phyloP scores from a whole-genome alignment of 2,797 vertebrate genomes.

The Lycodopsis pacificus region DNA sequence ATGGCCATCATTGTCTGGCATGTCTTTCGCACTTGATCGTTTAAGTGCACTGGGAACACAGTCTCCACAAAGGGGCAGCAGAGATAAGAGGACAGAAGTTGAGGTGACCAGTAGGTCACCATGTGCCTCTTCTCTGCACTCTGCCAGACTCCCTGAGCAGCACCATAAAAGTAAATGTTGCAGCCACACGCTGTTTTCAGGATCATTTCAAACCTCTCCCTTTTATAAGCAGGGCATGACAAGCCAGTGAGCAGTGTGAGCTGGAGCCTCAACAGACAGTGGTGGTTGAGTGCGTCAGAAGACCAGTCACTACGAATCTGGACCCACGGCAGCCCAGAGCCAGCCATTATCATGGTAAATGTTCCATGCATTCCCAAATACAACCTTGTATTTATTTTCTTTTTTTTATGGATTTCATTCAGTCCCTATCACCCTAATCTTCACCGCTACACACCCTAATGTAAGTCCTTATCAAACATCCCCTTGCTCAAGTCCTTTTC shows the following conservation, averaged over 20 bases:
- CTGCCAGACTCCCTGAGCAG: constrained; percentile 37
- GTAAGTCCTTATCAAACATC: constrained; percentile 23
- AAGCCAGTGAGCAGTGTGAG: constrained; percentile 86
- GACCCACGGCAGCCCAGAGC: constrained; percentile 79
- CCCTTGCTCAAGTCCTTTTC: constrained; percentile 18
- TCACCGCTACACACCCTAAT: neutral
- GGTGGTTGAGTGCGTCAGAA: constrained; percentile 88
- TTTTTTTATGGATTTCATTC: constrained; percentile 8
- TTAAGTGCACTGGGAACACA: neutral
- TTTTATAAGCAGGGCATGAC: constrained; percentile 86
- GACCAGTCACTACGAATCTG: constrained; percentile 88
- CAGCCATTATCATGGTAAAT: constrained; percentile 86
- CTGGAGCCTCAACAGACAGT: constrained; percentile 89
- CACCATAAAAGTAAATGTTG: constrained; percentile 67
- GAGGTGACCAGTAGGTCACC: constrained; percentile 63
- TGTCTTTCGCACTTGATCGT: constrained; percentile 21
- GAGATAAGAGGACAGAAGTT: constrained; percentile 52
- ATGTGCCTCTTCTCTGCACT: constrained; percentile 37
- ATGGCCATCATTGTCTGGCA: neutral
- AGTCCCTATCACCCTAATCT: neutral
- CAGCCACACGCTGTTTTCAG: constrained; percentile 36
- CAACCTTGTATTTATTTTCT: neutral
- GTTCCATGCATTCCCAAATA: neutral
- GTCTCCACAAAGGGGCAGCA: constrained; percentile 75
- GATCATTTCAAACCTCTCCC: constrained; percentile 25